Base-by-base conservation (phyloP, 2,113 vertebrate genomes). In the Acanthisitta chloris region DNA sequence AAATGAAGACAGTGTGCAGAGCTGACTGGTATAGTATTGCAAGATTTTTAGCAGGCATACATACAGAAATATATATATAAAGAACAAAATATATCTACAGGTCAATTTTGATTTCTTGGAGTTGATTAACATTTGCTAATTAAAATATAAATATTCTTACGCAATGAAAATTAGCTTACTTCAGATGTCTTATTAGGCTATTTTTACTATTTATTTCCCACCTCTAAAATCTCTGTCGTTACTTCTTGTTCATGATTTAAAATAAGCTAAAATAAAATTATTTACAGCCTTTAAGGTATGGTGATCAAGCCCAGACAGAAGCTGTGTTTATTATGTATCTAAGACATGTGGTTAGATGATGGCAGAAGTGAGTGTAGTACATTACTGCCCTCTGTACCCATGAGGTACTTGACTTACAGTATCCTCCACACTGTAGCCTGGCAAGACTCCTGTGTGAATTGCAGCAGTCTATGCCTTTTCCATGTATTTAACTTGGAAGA, bases 401-500 rank as follows among this genome's bases (percentile, higher is more conserved):
- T 14, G 11, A n/a, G 46, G 65, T 79, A 76, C 15, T 7, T 86
- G 57, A 66, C 79, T 45, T 82, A 16, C 42, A 80, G 52, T 28
- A 87, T 65, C 46, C 26, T 80, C 45, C 15, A 36, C 36, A 45
- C 6, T 51, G 4, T 36, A 66, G 24, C 42, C 71, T 92, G 64
- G n/a, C 20, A 95, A 92, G 83, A 5, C 14, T 76, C 43, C 34
- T 42, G 21, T 52, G 4, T 90, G 34, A 94, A 79, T 65, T 92
- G 42, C 76, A 74, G 33, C 40, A 61, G 6, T 54, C 43, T 81
- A 16, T 66, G 42, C 19, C 20, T 77, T 93, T 96, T 74, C 55
- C 40, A 57, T 84, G 55, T 83, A 71, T 93, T 94, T 94, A 81
- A 76, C 17, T 80, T 77, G 48, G 70, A 87, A 96, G 93, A 94